Conservation (phyloP, 2,888 invertebrate genomes). For the Pharmacophagus antenor region DNA sequence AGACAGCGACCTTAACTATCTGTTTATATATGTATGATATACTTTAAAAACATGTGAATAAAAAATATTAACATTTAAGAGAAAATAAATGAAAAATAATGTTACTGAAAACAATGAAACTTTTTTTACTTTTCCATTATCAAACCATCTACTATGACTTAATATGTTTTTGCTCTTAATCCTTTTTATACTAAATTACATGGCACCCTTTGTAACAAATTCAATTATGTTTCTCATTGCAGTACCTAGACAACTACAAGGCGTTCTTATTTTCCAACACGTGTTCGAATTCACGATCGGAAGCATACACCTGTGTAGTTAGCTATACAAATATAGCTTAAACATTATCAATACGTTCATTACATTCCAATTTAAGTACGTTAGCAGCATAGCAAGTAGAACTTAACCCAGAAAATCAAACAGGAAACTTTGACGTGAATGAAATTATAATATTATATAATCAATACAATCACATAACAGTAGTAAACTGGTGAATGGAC, state of each 20-base stretch:
- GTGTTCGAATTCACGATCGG: conserved; percentile 5
- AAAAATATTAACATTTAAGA: not conserved
- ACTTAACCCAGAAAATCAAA: conserved; percentile 47
- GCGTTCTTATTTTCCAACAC: not conserved
- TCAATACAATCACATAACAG: conserved; percentile 53
- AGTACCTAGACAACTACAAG: not conserved
- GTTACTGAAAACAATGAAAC: too few relatives aligned
- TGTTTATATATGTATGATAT: not conserved
- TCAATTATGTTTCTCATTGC: too few relatives aligned
- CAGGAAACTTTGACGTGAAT: conserved; percentile 58
- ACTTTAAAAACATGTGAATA: not conserved
- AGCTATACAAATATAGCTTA: conserved; percentile 8
- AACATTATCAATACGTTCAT: conserved; percentile 15
- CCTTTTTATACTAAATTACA: too few relatives aligned
- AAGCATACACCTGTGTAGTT: conserved; percentile 17
- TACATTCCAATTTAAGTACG: conserved; percentile 17
- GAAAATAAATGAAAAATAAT: not conserved
- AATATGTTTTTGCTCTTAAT: too few relatives aligned
- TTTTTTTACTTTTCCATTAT: too few relatives aligned
- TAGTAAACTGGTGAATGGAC: conserved; percentile 16
- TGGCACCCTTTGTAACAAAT: too few relatives aligned
- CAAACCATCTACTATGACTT: too few relatives aligned
- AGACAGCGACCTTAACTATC: conserved; percentile 10
- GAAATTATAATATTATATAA: conserved; percentile 58
- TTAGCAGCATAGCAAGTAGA: conserved; percentile 33